phyloP scores from a whole-genome alignment of 1,140 invertebrate species.

The Temnothorax longispinosus region DNA sequence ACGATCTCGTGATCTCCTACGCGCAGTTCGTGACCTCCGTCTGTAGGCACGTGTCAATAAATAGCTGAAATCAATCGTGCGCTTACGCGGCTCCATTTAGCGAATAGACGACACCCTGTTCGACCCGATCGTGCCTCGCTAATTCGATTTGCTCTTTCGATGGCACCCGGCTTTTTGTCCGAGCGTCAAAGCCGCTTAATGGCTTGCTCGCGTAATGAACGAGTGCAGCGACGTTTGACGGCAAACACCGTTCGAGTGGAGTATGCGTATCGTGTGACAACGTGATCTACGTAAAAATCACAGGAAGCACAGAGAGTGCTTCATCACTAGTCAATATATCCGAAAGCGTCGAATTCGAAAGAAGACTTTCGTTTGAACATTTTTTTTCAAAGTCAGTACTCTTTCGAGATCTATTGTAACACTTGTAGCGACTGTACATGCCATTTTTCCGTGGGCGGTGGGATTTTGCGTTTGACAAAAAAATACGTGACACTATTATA shows the following conservation, averaged over 20 bases:
- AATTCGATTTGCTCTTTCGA: slow-evolving; percentile 45
- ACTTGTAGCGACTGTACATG: background rate
- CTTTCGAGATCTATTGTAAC: background rate
- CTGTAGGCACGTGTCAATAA: slow-evolving; percentile 58
- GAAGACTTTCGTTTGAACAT: background rate
- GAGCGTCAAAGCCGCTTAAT: slow-evolving; percentile 36
- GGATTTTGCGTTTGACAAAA: background rate
- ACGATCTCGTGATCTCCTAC: slow-evolving; percentile 26
- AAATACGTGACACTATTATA: background rate
- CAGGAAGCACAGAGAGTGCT: background rate
- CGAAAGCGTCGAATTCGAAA: background rate
- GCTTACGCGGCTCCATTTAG: slow-evolving; percentile 47
- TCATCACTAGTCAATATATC: background rate
- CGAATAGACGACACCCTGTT: background rate
- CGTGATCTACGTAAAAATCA: background rate
- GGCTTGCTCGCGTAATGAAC: background rate
- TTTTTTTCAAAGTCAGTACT: background rate
- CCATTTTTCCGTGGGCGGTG: background rate
- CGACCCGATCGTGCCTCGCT: slow-evolving; percentile 17
- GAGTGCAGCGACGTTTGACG: background rate
- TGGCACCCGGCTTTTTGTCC: background rate
- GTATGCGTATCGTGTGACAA: background rate
- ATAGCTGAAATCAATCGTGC: slow-evolving; percentile 48
- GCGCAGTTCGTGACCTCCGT: slow-evolving; percentile 25
- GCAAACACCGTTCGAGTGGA: slow-evolving; percentile 3